phyloP scores from a whole-genome alignment of 2,113 vertebrate species.

The Nycticorax nycticorax region DNA sequence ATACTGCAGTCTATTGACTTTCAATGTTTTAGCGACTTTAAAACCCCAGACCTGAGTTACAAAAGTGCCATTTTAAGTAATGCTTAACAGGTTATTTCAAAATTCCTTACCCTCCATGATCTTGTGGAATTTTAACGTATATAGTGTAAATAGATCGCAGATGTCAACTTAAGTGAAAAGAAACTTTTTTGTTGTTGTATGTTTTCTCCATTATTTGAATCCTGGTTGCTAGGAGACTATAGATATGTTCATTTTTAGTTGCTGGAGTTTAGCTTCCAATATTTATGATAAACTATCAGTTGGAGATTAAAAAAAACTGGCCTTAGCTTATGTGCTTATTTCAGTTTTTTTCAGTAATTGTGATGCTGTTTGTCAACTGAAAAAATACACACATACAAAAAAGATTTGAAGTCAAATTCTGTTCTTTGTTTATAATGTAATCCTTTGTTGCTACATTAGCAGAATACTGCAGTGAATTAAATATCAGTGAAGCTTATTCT shows the following conservation, averaged over 20 bases:
- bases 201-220: constrained; percentile 59
- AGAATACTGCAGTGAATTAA: constrained; percentile 78
- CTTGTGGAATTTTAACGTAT: constrained; percentile 31
- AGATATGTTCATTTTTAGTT: constrained; percentile 66
- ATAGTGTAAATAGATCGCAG: constrained; percentile 71
- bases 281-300: constrained; percentile 58
- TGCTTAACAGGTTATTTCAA: constrained; percentile 29
- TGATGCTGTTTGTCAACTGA: constrained; percentile 77
- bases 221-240: constrained; percentile 49
- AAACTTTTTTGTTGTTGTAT: constrained; percentile 61
- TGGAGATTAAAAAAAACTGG: constrained; percentile 32
- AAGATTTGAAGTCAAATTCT: constrained; percentile 62
- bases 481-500: constrained; percentile 77
- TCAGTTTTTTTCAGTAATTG: constrained; percentile 71
- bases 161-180: constrained; percentile 63
- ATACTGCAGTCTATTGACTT: constrained; percentile 1
- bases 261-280: constrained; percentile 71
- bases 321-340: constrained; percentile 70
- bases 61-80: constrained; percentile 67
- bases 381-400: constrained; percentile 50
- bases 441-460: constrained; percentile 73
- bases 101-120: constrained; percentile 3
- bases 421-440: constrained; percentile 78
- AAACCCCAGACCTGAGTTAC: constrained; percentile 36
- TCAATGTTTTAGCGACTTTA: constrained; percentile 12